These are phyloP conservation scores for Galagoides demidoff DNA, from an alignment of 2,797 vertebrate species.

Conservation along the genomic window DNA sequence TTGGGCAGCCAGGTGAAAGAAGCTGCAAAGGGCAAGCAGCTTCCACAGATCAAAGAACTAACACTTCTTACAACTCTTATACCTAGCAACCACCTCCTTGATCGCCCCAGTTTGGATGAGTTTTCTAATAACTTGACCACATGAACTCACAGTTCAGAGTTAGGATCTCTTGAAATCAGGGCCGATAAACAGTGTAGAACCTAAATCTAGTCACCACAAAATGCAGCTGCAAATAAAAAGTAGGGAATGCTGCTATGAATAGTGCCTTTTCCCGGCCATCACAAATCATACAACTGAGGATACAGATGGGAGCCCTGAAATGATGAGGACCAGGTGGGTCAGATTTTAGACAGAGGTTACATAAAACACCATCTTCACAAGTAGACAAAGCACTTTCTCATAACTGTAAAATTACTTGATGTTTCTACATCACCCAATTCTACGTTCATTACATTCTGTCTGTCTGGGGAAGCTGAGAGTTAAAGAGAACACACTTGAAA, in stretches of 20 bases:
- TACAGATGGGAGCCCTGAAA: background rate
- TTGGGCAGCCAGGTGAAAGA: background rate
- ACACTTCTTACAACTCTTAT: background rate
- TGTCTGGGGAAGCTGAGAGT: background rate
- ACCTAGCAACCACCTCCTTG: background rate
- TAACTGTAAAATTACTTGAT: background rate
- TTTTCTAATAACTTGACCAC: background rate
- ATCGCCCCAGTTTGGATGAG: background rate
- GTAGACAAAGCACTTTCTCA: background rate
- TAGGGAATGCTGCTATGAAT: background rate
- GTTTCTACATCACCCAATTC: background rate
- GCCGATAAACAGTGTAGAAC: background rate
- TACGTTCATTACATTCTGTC: background rate
- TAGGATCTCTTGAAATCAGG: background rate
- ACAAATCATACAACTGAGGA: background rate
- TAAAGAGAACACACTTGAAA: background rate
- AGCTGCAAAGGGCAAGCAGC: background rate
- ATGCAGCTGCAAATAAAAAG: background rate
- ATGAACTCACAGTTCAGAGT: background rate
- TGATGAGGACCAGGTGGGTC: background rate
- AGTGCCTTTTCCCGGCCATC: background rate
- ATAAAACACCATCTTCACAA: background rate
- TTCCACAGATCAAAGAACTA: background rate
- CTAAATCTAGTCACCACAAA: background rate
- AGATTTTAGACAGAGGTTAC: background rate